Base-by-base conservation (phyloP, 2,113 vertebrate species). In the Grammomys dolichurus region DNA sequence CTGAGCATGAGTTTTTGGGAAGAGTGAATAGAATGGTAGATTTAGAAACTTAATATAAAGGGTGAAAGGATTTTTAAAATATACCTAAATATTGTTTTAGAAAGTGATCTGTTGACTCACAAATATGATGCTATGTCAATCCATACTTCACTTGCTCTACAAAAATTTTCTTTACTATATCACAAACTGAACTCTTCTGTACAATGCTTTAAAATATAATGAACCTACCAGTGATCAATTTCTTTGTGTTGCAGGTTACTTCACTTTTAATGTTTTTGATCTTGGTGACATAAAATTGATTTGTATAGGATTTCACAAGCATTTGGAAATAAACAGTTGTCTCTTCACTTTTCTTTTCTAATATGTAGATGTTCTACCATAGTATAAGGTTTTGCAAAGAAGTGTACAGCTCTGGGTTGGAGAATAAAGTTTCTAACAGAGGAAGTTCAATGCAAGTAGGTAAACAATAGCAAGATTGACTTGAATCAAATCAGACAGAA, bases 11-110 rank as follows among this genome's bases (percentile, higher is more conserved):
- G 20, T 56, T 78, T 12, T 63, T 75, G 7, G 12, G 16, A 89
- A 7, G 24, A 78, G 9, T 63, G 7, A 90, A 56, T 75, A 16
- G 24, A 13, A 46, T 77, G 33, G 89, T 87, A 75, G 16, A 70
- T 65, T 69, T 94, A n/a, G 56, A 93, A 93, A 46, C 7, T 95
- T 6, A 86, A 36, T 87, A 12, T 72, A 95, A 91, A 46, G 75
- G 9, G 6, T 78, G 14, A 80, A 89, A 43, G 36, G 4, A 19
- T 73, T n/a, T 70, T 89, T 87, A n/a, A 97, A 93, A 94, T 58
- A 51, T 86, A 91, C 58, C 0, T 26, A 22, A 51, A 1, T 82
- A 56, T 58, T 94, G 78, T 80, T 65, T 76, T 77, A 20, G 75
- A 87, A 56, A 7, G 36, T 82, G 67, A 72, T 91, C 76, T 73